A percentile compares a stretch with the other conserved stretches of the same genome.
These are phyloP conservation scores for Lonchura striata DNA, from an alignment of 2,113 vertebrate genomes.

Conservation along the genomic window DNA sequence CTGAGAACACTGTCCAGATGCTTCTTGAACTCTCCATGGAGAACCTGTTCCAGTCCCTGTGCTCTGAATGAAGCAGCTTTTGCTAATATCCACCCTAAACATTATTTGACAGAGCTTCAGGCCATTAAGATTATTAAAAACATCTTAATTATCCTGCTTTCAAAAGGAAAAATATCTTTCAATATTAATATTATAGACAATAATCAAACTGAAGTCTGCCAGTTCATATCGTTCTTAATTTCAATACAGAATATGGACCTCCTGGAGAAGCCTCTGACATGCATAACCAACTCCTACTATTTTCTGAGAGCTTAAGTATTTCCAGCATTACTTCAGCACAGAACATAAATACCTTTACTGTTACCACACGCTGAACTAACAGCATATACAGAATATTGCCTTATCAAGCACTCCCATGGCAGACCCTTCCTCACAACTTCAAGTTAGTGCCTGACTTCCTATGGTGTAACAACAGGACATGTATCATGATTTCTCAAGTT, in stretches of 20 bases:
- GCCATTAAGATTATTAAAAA: background rate
- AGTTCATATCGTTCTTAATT: background rate
- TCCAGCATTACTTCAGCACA: background rate
- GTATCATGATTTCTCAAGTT: background rate
- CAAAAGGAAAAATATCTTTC: background rate
- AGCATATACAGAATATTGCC: background rate
- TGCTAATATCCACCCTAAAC: background rate
- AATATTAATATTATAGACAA: background rate
- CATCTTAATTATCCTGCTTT: background rate
- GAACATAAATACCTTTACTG: background rate
- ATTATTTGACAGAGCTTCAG: background rate
- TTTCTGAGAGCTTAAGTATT: background rate
- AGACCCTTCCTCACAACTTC: background rate
- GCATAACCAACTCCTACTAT: background rate
- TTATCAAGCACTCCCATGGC: background rate
- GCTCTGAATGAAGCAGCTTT: background rate
- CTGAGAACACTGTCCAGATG: background rate
- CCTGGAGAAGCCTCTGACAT: background rate
- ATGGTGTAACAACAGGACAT: rapidly evolving
- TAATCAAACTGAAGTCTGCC: background rate
- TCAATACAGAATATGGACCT: background rate
- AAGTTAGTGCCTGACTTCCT: background rate
- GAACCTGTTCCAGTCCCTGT: background rate
- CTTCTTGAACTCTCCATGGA: background rate
- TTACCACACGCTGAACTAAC: background rate